Conservation (phyloP, 2,888 invertebrate species). For the Zygogramma bicolorata region DNA sequence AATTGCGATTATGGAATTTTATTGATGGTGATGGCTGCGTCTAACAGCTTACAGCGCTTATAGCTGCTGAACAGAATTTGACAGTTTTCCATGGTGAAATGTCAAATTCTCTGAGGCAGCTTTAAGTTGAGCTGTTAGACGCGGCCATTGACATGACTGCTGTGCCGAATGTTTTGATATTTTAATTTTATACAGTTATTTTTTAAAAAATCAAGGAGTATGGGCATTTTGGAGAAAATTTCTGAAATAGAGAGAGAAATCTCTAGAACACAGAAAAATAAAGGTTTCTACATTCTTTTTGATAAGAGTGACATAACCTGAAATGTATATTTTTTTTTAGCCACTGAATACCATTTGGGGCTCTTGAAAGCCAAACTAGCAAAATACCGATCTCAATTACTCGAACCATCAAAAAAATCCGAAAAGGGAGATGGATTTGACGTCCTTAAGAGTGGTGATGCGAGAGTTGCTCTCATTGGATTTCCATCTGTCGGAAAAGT, state of each 20-base stretch:
- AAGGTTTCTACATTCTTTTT: conserved; percentile 75
- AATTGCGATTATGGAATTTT: no score
- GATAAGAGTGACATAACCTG: not conserved
- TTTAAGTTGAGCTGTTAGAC: no score
- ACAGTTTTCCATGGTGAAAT: no score
- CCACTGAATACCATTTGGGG: conserved; percentile 99
- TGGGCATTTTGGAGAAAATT: conserved; percentile 99
- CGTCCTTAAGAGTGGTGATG: conserved; percentile 99
- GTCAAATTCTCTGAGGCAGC: no score
- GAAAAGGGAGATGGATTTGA: conserved; percentile 99
- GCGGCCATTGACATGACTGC: no score
- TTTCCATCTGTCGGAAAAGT: conserved; percentile 99
- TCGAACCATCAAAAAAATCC: conserved; percentile 94
- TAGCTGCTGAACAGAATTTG: no score
- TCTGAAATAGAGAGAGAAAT: conserved; percentile 99
- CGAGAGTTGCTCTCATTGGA: conserved; percentile 96
- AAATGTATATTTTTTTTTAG: conserved; percentile 69
- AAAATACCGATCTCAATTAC: conserved; percentile 91
- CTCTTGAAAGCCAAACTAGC: conserved; percentile 96
- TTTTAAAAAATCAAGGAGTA: conserved; percentile 62
- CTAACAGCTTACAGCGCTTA: no score
- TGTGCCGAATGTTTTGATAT: not conserved
- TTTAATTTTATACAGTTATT: not conserved
- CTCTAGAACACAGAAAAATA: conserved; percentile 98
- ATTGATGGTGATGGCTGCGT: no score